A percentile compares a stretch with the other conserved stretches of the same genome.
These are phyloP conservation scores for Microcebus ravelobensis DNA, from an alignment of 2,113 vertebrate genomes.

Conservation along the genomic window DNA sequence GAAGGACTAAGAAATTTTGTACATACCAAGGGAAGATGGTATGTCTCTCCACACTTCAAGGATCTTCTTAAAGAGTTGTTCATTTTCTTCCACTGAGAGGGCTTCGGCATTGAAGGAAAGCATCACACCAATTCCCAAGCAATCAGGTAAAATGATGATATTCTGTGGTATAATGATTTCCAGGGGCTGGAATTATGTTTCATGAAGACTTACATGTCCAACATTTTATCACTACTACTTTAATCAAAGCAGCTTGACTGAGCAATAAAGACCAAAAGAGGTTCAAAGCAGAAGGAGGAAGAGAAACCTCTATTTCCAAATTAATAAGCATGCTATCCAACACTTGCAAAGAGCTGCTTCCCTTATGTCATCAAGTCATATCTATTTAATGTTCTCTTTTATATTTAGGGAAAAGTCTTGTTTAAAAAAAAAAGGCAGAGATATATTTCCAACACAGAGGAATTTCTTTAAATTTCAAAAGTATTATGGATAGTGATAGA, in stretches of 20 bases:
- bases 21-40: conserved; percentile 94
- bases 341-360: conserved; percentile 54
- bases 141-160: conserved; percentile 96
- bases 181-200: conserved; percentile 88
- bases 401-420: conserved; percentile 55
- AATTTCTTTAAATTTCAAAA: conserved; percentile 68
- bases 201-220: conserved; percentile 76
- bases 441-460: conserved; percentile 72
- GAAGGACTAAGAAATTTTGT: conserved; percentile 42
- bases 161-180: conserved; percentile 93
- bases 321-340: conserved; percentile 2
- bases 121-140: conserved; percentile 94
- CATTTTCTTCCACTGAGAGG: conserved; percentile 95
- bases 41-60: conserved; percentile 97
- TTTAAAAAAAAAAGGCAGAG: conserved; percentile 61
- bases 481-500: background rate
- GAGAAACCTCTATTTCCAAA: conserved; percentile 74
- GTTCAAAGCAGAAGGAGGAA: conserved; percentile 73
- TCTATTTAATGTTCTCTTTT: conserved; percentile 30
- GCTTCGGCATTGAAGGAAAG: conserved; percentile 96
- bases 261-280: conserved; percentile 66
- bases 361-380: conserved; percentile 51
- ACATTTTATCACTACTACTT: conserved; percentile 69
- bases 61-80: conserved; percentile 96
- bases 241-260: conserved; percentile 59